Evolutionary conservation across 2,113 vertebrate genomes (phyloP).

Genomic region (Heptranchias perlo): DNA sequence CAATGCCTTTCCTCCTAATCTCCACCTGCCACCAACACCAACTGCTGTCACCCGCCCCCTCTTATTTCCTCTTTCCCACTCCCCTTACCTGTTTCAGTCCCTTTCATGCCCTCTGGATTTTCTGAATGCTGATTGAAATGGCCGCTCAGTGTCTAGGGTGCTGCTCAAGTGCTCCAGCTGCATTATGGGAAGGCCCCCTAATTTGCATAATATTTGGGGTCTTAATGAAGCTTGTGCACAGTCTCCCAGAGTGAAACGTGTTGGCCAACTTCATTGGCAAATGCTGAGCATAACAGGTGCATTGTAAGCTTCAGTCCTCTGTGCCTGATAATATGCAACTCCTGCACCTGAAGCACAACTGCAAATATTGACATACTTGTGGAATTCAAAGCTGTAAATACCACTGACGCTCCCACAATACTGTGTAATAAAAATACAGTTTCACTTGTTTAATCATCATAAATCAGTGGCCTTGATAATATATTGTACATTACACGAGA

Average conservation of each 20-base stretch:
- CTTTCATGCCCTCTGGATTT: background rate
- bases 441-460: background rate
- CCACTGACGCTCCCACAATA: too few relatives aligned
- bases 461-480: background rate
- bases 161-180: background rate
- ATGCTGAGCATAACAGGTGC: background rate
- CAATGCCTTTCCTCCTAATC: background rate
- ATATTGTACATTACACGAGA: background rate
- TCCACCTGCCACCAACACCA: too few relatives aligned
- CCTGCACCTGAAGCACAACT: too few relatives aligned
- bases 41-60: too few relatives aligned
- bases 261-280: background rate
- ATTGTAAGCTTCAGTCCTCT: background rate
- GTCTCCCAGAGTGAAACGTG: background rate
- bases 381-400: too few relatives aligned
- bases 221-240: background rate
- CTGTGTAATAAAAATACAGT: background rate
- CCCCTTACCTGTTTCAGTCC: background rate
- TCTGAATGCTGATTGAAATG: background rate
- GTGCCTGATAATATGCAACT: too few relatives aligned
- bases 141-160: background rate
- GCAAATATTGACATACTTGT: too few relatives aligned
- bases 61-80: background rate
- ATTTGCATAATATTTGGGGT: background rate
- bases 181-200: background rate